Conservation (phyloP, 2,797 vertebrate species). For the Synanceia verrucosa region DNA sequence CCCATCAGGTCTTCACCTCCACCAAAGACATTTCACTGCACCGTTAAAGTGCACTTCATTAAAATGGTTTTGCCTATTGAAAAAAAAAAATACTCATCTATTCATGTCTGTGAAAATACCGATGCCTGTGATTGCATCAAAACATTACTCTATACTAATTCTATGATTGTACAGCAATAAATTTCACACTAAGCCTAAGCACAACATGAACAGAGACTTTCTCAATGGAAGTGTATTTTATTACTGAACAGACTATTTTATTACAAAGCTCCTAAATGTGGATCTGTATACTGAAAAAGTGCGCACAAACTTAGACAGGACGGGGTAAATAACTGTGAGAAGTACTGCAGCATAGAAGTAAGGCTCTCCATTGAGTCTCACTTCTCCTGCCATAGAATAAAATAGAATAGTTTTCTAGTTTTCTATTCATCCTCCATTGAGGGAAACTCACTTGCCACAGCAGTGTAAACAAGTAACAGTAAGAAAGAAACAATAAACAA, state of each 20-base stretch:
- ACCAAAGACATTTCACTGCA: conserved; percentile 47
- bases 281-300: background rate
- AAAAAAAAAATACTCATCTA: background rate
- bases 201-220: background rate
- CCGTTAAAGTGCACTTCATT: conserved; percentile 31
- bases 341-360: conserved; percentile 1
- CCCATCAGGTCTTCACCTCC: conserved; percentile 36
- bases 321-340: conserved; percentile 5
- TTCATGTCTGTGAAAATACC: background rate
- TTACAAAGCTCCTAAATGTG: background rate
- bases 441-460: too few relatives aligned
- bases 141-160: background rate
- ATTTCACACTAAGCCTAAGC: background rate
- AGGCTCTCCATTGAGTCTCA: conserved; percentile 1
- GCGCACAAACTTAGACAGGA: background rate
- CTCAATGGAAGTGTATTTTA: background rate
- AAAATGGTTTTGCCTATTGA: conserved; percentile 20
- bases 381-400: conserved; percentile 31
- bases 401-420: too few relatives aligned
- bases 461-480: too few relatives aligned
- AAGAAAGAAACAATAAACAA: too few relatives aligned
- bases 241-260: background rate
- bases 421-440: too few relatives aligned
- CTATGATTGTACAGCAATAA: background rate
- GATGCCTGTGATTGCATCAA: background rate